Evolutionary conservation across 1,140 invertebrate species (phyloP).

Genomic region (Bradysia coprophila): DNA sequence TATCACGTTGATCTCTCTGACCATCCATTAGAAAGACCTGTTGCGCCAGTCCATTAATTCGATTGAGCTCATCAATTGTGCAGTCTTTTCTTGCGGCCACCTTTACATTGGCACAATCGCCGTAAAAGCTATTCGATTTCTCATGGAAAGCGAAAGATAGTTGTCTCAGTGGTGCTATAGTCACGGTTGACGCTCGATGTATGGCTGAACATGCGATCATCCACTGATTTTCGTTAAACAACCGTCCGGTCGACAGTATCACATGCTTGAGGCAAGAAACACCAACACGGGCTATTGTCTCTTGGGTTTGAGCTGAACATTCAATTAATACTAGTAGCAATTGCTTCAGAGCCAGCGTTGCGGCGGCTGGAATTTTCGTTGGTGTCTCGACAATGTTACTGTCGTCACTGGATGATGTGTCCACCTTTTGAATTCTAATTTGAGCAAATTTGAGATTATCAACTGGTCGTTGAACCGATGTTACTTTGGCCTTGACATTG

Average conservation of each 20-base stretch:
- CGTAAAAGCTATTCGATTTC: conserved; percentile 83
- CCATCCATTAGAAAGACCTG: conserved; percentile 51
- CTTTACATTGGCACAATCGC: conserved; percentile 80
- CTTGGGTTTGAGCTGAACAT: conserved; percentile 74
- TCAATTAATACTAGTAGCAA: conserved; percentile 73
- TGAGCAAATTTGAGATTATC: conserved; percentile 21
- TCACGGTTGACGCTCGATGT: conserved; percentile 62
- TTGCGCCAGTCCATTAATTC: conserved; percentile 67
- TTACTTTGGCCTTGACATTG: conserved; percentile 9
- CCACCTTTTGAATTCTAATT: conserved; percentile 18
- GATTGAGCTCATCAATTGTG: conserved; percentile 56
- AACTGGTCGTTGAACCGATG: conserved; percentile 18
- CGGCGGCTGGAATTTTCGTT: conserved; percentile 26
- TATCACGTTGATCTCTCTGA: conserved; percentile 14
- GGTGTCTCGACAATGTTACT: conserved; percentile 17
- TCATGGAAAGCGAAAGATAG: conserved; percentile 72
- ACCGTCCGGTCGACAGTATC: conserved; percentile 60
- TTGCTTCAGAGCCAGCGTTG: conserved; percentile 69
- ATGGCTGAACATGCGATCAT: conserved; percentile 60
- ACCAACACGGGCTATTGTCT: conserved; percentile 74
- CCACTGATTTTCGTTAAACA: conserved; percentile 68
- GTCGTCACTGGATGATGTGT: conserved; percentile 20
- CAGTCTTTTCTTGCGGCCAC: conserved; percentile 77
- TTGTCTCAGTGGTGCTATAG: conserved; percentile 64
- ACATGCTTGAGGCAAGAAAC: conserved; percentile 83